phyloP scores from a whole-genome alignment of 2,797 vertebrate genomes.

The Peromyscus attwateri region DNA sequence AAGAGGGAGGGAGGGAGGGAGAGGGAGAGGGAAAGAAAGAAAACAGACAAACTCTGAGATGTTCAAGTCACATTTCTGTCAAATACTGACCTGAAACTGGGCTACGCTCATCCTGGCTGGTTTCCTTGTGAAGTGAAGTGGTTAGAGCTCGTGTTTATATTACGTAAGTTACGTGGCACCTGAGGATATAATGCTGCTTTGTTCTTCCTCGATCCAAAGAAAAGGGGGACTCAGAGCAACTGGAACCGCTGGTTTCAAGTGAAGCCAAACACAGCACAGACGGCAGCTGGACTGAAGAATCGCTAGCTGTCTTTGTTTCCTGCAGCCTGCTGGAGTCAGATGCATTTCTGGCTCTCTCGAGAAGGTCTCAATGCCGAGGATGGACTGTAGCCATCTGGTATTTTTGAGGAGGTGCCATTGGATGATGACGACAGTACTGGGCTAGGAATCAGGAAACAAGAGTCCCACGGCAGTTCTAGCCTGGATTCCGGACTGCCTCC shows the following conservation, averaged over 20 bases:
- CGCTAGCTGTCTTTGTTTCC: conserved; percentile 53
- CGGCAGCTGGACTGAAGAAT: conserved; percentile 36
- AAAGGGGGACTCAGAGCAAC: neutral
- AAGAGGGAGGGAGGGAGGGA: neutral
- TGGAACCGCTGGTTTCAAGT: conserved; percentile 37
- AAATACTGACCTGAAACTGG: neutral
- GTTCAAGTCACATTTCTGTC: neutral
- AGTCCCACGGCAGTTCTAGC: neutral
- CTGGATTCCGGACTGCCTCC: conserved; percentile 10
- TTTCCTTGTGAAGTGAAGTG: conserved; percentile 40
- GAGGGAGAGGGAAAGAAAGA: too few species aligned
- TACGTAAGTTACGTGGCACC: neutral
- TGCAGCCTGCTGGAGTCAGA: conserved; percentile 61
- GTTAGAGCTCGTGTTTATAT: conserved; percentile 16
- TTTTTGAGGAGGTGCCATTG: conserved; percentile 48
- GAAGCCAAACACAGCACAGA: conserved; percentile 33
- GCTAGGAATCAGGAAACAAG: conserved; percentile 17
- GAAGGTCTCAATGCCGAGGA: conserved; percentile 48
- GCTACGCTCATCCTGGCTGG: neutral
- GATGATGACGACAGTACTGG: conserved; percentile 15
- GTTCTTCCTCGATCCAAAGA: conserved; percentile 37
- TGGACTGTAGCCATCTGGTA: conserved; percentile 57
- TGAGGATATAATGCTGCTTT: conserved; percentile 30
- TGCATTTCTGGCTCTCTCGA: conserved; percentile 62
- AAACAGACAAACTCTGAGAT: neutral